Evolutionary conservation across 1,140 invertebrate species (phyloP).

Genomic region (Hyphantria cunea): DNA sequence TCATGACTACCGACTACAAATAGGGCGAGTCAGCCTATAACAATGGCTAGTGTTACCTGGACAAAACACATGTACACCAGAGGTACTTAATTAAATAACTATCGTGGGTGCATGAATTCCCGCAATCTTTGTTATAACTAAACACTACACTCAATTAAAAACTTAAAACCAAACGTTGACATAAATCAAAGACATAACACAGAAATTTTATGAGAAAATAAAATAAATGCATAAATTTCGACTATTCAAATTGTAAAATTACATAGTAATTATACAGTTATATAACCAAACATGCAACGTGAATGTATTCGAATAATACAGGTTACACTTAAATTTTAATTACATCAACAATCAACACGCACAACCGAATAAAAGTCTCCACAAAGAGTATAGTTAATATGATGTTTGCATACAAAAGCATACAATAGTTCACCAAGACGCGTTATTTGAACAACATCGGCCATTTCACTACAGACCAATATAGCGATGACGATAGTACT

Average conservation of each 20-base stretch:
- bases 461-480: slow-evolving; percentile 1
- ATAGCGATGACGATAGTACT: slow-evolving; percentile 2
- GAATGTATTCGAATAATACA: neutral
- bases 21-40: too few relatives aligned
- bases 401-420: too few relatives aligned
- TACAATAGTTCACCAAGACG: neutral
- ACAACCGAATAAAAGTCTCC: slow-evolving; percentile 1
- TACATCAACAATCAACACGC: neutral
- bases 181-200: too few relatives aligned
- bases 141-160: neutral
- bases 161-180: neutral
- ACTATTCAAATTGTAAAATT: neutral
- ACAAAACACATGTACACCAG: too few relatives aligned
- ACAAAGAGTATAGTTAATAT: neutral
- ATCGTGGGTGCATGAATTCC: too few relatives aligned
- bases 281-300: neutral
- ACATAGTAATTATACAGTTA: neutral
- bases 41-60: too few relatives aligned
- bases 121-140: too few relatives aligned
- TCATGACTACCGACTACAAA: too few relatives aligned
- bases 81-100: too few relatives aligned
- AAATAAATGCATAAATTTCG: neutral
- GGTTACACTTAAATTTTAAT: slow-evolving; percentile 5
- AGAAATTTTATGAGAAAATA: neutral
- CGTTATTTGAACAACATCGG: neutral